Base-by-base conservation (phyloP, 2,113 vertebrate genomes). In the Ploceus nigricollis region DNA sequence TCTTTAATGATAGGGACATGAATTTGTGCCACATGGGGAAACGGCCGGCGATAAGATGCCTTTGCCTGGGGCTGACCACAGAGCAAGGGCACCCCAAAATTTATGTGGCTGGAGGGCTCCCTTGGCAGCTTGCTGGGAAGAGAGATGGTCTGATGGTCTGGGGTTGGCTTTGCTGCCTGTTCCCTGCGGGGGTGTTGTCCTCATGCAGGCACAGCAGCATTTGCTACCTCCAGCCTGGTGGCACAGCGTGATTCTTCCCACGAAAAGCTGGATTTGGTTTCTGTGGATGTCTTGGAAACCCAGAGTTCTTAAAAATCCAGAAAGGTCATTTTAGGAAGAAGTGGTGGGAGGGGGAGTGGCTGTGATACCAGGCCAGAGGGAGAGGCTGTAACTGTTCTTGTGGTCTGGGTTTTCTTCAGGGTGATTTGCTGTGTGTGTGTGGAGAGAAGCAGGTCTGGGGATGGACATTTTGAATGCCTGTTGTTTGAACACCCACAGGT, bases 1-100 rank as follows among this genome's bases (percentile, higher is more conserved):
- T 92, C 76, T 95, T 94, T 97, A 97, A 97, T 91, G 94, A 95
- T 97, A 71, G 93, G 70, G 94, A 96, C 94, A 96, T 93, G 96
- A 94, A 97, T 98, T 97, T 97, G 96, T 91, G 86, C 83, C 15
- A 0, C 83, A 53, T 89, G 80, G 85, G 92, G 90, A 78, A 94
- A 87, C 0, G 87, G 89, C 65, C 28, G 2, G 87, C 0, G 35
- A 83, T 96, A 90, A 96, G 96, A 93, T 87, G 82, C 35, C 85
- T 89, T 71, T 70, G 76, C 81, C 87, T 87, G 79, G 60, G 63
- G 54, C 73, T 93, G 91, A 93, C 96, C 96, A 95, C 90, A 94
- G 70, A 94, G 57, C 94, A 97, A 97, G 96, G 96, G 75, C 96
- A 95, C 88, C 87, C 91, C 83, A 82, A 96, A 97, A 94, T 96